Evolutionary conservation across 1,140 invertebrate genomes (phyloP), one percentile per base, ranked within the genome.

Genomic region (Calycopis cecrops): DNA sequence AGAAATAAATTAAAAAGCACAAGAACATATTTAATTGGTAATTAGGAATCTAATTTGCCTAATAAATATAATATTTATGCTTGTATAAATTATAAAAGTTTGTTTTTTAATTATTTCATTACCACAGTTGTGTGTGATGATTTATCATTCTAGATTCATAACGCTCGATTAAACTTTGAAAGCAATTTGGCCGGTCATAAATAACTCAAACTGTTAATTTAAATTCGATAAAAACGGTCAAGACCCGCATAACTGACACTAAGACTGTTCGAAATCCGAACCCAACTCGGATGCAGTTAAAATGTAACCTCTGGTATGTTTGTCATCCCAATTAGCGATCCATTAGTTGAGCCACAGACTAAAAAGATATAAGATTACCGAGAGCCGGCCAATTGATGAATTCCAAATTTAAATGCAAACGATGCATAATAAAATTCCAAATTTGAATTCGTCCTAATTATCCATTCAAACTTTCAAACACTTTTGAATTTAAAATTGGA

Each of bases 281-380:
- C 42, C 49, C 14, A 38, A 47, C 21, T 28, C 35, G 49, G 50
- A 52, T 57, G 50, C 50, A 52, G 55, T 53, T 57, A 59, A 44
- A 55, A 51, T 57, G 48, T 51, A 50, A 52, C 53, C 48, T 49
- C 48, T 16, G 35, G 35, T 44, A 48, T 49, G 35, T 52, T 52
- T 55, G 48, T 47, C 51, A 28, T 61, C 53, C 60, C 55, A 66
- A 66, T 66, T 66, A 63, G 60, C 54, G 35, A 50, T 51, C 55
- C 59, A 69, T 62, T 63, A 67, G 54, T 33, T 48, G 38, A 55
- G 18, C 51, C 12, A 37, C 21, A 49, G 48, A 50, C 35, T 35
- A 50, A 50, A 12, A 7, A 11, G 38, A 44, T 44, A 28, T 28
- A 44, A 34, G 33, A 53, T 53, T 53, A 34, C 52, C 40, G 14